A percentile compares a stretch with the other conserved stretches of the same genome.
phyloP scores from a whole-genome alignment of 2,113 vertebrate species.

The Toxostoma redivivum region DNA sequence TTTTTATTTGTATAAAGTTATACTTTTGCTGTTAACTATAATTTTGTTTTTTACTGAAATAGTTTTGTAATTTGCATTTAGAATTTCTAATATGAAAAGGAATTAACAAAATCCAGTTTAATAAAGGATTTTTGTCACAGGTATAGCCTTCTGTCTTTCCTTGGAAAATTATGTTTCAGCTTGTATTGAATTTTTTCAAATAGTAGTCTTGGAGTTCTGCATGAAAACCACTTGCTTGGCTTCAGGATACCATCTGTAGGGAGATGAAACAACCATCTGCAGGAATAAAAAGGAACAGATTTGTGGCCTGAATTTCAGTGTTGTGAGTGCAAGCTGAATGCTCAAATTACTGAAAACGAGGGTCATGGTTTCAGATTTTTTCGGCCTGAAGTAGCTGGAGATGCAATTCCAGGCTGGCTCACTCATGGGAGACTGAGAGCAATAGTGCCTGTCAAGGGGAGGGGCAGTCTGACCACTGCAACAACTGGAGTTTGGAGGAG shows the following conservation, averaged over 20 bases:
- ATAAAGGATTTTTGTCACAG: constrained; percentile 72
- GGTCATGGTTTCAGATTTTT: neutral
- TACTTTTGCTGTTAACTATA: constrained; percentile 72
- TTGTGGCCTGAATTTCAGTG: constrained; percentile 32
- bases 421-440: neutral
- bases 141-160: constrained; percentile 43
- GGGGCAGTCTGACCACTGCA: neutral
- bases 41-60: constrained; percentile 72
- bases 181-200: neutral
- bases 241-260: constrained; percentile 24
- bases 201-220: neutral
- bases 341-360: neutral
- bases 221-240: constrained; percentile 20
- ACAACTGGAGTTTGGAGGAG: neutral
- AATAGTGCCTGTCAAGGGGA: neutral
- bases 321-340: neutral
- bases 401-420: neutral
- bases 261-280: constrained; percentile 37
- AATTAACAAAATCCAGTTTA: constrained; percentile 71
- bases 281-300: constrained; percentile 5
- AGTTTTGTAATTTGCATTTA: constrained; percentile 74
- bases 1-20: constrained; percentile 72
- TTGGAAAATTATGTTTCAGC: neutral
- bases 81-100: constrained; percentile 68
- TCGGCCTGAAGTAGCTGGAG: neutral